phyloP scores from a whole-genome alignment of 2,113 vertebrate genomes.

The Phrynosoma platyrhinos region DNA sequence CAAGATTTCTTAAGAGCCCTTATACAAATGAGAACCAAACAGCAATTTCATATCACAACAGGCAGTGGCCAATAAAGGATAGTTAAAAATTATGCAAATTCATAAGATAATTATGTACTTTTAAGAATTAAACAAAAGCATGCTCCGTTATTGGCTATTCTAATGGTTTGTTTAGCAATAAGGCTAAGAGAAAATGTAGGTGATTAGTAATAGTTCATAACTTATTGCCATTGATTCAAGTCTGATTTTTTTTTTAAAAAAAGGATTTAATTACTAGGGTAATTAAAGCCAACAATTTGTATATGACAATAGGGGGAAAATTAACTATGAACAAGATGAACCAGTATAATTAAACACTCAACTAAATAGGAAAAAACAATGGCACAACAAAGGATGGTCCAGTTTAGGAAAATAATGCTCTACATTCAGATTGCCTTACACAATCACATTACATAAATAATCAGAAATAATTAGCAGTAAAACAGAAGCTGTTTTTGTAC shows the following conservation, averaged over 20 bases:
- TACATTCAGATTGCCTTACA: neutral
- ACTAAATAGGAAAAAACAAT: neutral
- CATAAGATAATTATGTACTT: neutral
- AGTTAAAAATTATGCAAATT: neutral
- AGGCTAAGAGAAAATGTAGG: constrained; percentile 21
- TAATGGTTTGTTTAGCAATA: constrained; percentile 21
- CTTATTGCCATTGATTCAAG: constrained; percentile 49
- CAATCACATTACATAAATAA: too few relatives aligned
- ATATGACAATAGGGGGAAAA: constrained; percentile 28
- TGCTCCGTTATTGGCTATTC: neutral
- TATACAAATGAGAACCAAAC: constrained; percentile 15
- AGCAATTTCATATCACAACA: neutral
- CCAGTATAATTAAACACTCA: constrained; percentile 39
- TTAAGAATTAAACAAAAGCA: constrained; percentile 29
- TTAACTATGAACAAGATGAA: constrained; percentile 36
- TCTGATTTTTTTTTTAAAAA: neutral
- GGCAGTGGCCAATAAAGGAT: neutral
- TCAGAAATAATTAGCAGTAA: too few relatives aligned
- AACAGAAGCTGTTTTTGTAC: too few relatives aligned
- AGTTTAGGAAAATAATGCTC: neutral
- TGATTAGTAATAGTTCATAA: constrained; percentile 23
- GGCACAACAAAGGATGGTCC: neutral
- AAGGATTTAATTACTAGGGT: constrained; percentile 52
- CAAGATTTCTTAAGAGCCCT: neutral
- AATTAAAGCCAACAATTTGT: constrained; percentile 51